Evolutionary conservation across 1,140 invertebrate genomes (phyloP), one percentile per base, ranked within the genome.

Genomic region (Monochamus saltuarius): DNA sequence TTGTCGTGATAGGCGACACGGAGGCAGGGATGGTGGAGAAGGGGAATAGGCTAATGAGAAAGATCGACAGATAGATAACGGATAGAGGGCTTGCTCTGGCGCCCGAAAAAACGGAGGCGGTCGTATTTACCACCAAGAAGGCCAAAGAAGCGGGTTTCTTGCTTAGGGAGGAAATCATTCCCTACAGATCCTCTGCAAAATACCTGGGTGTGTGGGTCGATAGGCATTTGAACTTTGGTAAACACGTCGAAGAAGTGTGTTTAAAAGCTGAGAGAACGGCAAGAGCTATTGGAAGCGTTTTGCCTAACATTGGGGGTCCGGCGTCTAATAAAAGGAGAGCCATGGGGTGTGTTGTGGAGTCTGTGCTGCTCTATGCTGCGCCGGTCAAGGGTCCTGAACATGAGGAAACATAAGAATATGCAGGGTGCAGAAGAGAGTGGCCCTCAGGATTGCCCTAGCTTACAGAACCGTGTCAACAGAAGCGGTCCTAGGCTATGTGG

Each of bases 351-450:
- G 49, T 40, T 1, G 11, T 42, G 8, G 14, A 47, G 1, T 54
- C 56, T 2, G 42, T 47, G 1, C 7, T 64, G 10, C 16, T 56
- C 8, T 65, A 62, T 53, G 63, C 19, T 14, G 63, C 63, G 1
- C 63, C 59, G 17, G 34, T 1, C 19, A 1, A 7, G 22, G 3
- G 60, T 36, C 3, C 3, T 62, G 3, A 16, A 35, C 13, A 16
- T 36, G 13, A 16, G 59, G 13, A 47, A 47, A 14, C 37, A 52
- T 14, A 17, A 10, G 16, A 7, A 42, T 10, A 52, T 50, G 55
- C 4, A 19, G 10, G 8, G 40, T 45, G 13, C 47, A 62, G 10
- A 51, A 51, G 42, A 56, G 39, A n/a, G n/a, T 38, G 9, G 13
- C 42, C 19, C 51, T 64, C 16, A 10, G 42, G 43, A 34, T 59